phyloP scores from a whole-genome alignment of 2,888 invertebrate species.

The Pharmacophagus antenor region DNA sequence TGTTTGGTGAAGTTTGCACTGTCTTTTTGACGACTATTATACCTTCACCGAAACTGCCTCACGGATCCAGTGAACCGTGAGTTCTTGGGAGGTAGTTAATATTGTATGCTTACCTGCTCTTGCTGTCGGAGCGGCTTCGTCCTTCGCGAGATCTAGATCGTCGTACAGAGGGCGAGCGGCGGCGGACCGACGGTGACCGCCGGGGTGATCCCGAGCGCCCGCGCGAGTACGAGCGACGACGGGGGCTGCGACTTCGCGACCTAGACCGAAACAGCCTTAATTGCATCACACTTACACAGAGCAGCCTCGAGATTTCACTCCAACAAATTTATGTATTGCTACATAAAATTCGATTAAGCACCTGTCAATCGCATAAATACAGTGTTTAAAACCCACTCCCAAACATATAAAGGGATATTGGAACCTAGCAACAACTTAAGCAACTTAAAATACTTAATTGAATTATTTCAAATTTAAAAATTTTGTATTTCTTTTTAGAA shows the following conservation, averaged over 20 bases:
- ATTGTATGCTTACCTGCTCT: conserved; percentile 57
- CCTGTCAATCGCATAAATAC: background rate
- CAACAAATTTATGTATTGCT: background rate
- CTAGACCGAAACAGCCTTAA: conserved; percentile 46
- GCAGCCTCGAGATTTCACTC: too few relatives aligned
- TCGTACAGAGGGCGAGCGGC: conserved; percentile 66
- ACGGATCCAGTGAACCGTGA: too few relatives aligned
- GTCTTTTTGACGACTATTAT: too few relatives aligned
- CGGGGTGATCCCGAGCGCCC: conserved; percentile 69
- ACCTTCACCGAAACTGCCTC: too few relatives aligned
- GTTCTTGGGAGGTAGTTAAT: too few relatives aligned
- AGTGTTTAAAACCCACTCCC: background rate
- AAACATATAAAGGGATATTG: background rate
- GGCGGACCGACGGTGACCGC: conserved; percentile 68
- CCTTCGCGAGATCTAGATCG: conserved; percentile 71
- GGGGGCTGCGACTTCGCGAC: conserved; percentile 74
- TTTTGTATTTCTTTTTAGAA: too few relatives aligned
- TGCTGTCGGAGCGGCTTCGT: conserved; percentile 73
- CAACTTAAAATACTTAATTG: background rate
- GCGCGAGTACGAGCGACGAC: conserved; percentile 71
- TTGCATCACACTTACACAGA: too few relatives aligned
- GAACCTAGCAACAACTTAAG: background rate
- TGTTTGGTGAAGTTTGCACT: too few relatives aligned
- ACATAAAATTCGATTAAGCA: conserved; percentile 2
- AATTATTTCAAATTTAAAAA: too few relatives aligned